Conservation (phyloP, 2,888 invertebrate genomes). For the Athetis lepigone region DNA sequence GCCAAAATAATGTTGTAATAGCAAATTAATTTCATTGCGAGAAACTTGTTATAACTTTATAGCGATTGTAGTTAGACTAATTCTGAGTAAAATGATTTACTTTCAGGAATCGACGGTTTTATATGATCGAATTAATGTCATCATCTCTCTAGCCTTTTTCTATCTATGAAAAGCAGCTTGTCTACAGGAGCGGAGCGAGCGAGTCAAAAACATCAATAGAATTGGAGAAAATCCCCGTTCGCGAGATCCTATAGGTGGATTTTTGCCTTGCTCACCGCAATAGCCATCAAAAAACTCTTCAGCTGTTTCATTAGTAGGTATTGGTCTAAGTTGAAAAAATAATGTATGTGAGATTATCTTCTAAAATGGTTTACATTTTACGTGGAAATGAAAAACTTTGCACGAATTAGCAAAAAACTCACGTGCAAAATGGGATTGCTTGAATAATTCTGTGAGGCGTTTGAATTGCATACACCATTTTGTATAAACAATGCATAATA, state of each 20-base stretch:
- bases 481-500: conserved; percentile 12
- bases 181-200: too few relatives aligned
- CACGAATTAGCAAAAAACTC: conserved; percentile 24
- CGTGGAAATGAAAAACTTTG: background rate
- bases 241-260: too few relatives aligned
- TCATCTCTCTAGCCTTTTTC: too few relatives aligned
- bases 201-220: too few relatives aligned
- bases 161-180: too few relatives aligned
- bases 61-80: background rate
- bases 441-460: conserved; percentile 56
- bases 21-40: too few relatives aligned
- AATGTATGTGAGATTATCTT: background rate
- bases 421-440: conserved; percentile 51
- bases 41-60: background rate
- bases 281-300: too few relatives aligned
- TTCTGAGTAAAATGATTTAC: background rate
- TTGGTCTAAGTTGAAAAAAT: background rate
- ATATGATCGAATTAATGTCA: too few relatives aligned
- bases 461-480: conserved; percentile 20
- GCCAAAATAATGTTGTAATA: conserved; percentile 4
- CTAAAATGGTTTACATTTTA: background rate
- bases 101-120: background rate
- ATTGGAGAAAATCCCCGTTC: too few relatives aligned
- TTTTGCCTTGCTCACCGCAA: too few relatives aligned
- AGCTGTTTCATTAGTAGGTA: too few relatives aligned